Conservation (phyloP, 2,888 invertebrate genomes). For the Platycnemis pennipes region DNA sequence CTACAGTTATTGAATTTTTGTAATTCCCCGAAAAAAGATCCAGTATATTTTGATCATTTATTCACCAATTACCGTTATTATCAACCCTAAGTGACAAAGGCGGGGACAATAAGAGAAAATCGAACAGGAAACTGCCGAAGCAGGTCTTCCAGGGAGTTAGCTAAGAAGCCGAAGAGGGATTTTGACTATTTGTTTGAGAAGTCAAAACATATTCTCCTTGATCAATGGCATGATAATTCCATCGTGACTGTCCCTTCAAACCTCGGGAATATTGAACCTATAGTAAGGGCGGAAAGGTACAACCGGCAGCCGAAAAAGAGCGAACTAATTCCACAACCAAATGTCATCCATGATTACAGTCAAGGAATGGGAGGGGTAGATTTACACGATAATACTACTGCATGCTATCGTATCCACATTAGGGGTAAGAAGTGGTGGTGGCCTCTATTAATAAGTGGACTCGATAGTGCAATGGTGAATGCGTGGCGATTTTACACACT, state of each 20-base stretch:
- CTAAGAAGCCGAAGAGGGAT: neutral
- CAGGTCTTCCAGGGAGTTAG: neutral
- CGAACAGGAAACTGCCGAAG: too few species aligned
- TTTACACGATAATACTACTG: neutral
- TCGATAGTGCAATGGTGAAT: neutral
- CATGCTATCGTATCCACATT: neutral
- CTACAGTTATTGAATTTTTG: neutral
- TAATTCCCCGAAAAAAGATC: neutral
- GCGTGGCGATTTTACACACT: too few species aligned
- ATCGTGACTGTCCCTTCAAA: neutral
- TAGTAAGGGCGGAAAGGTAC: neutral
- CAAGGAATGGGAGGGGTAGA: neutral
- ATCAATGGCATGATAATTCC: neutral
- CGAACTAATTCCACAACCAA: neutral
- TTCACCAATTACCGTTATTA: neutral
- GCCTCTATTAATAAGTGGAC: neutral
- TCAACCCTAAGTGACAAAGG: too few species aligned
- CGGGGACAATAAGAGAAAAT: too few species aligned
- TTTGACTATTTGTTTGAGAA: neutral
- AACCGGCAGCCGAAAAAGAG: neutral
- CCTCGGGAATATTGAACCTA: neutral
- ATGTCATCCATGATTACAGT: neutral
- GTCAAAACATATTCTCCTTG: neutral
- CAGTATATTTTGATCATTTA: neutral
- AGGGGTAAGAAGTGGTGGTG: neutral